phyloP scores from a whole-genome alignment of 2,113 vertebrate genomes.

The Cephalopterus ornatus region DNA sequence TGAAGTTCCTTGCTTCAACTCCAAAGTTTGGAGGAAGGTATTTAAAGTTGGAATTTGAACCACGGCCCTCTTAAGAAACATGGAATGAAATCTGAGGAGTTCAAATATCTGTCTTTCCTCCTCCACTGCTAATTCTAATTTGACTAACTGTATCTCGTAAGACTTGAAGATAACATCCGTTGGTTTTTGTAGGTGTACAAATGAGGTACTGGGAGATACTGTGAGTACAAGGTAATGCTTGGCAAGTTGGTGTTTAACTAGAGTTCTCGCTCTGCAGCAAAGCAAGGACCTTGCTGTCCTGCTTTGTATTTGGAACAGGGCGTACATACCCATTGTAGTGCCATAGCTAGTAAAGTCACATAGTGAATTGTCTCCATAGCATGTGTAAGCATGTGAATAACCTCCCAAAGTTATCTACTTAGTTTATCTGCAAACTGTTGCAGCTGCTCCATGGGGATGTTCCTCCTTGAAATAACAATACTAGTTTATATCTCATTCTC shows the following conservation, averaged over 20 bases:
- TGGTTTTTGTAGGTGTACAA: background rate
- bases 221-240: background rate
- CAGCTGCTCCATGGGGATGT: accelerated
- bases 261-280: background rate
- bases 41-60: background rate
- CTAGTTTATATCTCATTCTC: background rate
- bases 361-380: background rate
- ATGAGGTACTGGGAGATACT: background rate
- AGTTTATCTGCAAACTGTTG: background rate
- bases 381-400: background rate
- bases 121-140: background rate
- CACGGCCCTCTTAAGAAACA: background rate
- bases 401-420: background rate
- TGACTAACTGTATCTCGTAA: background rate
- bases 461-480: background rate
- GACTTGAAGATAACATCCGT: background rate
- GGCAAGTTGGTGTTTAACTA: background rate
- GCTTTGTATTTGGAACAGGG: background rate
- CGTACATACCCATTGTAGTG: accelerated
- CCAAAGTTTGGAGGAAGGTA: background rate
- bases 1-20: background rate
- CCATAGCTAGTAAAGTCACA: background rate
- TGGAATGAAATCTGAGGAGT: background rate
- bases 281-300: background rate
- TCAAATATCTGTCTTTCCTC: background rate